These are phyloP conservation scores for Notechis scutatus DNA, from an alignment of 2,113 vertebrate genomes.

Conservation along the genomic window DNA sequence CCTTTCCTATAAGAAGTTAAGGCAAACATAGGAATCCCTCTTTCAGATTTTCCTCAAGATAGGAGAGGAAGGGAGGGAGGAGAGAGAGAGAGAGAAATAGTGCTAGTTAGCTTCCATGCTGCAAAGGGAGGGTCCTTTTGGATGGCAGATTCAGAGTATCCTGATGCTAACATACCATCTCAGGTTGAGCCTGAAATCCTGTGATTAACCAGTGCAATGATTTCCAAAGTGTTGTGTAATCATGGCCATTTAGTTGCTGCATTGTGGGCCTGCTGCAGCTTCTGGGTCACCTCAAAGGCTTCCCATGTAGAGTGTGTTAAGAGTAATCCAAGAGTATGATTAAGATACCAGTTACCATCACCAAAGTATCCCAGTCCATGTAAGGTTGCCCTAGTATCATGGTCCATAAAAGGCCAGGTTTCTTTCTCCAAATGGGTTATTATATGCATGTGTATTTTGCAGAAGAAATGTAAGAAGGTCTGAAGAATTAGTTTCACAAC, in stretches of 20 bases:
- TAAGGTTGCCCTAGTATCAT: not conserved
- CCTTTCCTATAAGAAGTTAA: not conserved
- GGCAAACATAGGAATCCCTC: not conserved
- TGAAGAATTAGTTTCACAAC: not conserved
- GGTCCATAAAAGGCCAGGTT: not conserved
- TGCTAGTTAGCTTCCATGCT: not conserved
- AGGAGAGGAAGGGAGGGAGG: not conserved
- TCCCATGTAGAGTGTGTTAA: not conserved
- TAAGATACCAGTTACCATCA: not conserved
- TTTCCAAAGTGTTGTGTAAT: not conserved
- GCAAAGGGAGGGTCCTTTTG: not conserved
- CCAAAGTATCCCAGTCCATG: not conserved
- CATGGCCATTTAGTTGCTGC: not conserved
- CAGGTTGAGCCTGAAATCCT: not conserved
- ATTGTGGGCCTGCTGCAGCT: not conserved
- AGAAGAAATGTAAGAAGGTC: not conserved
- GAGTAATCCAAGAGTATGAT: not conserved
- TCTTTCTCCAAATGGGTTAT: not conserved
- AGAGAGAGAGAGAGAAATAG: not conserved
- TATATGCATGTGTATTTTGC: not conserved
- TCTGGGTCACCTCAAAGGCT: not conserved
- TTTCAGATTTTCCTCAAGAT: not conserved
- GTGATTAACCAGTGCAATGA: not conserved
- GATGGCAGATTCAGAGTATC: not conserved
- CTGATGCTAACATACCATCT: not conserved